Evolutionary conservation across 2,797 vertebrate species (phyloP).

Genomic region (Hydrolagus colliei): DNA sequence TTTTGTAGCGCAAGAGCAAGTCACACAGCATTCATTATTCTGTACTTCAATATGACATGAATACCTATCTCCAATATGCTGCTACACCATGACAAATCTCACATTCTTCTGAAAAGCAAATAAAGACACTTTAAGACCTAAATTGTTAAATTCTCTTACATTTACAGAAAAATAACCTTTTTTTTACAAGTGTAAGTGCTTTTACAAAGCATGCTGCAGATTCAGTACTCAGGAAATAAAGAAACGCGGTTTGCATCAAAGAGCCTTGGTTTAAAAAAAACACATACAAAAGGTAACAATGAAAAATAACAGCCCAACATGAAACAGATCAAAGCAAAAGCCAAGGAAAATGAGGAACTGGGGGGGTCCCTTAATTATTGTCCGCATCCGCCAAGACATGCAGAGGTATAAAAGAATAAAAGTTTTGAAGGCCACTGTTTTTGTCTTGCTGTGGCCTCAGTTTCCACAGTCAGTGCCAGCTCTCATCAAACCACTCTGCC

Average conservation of each 20-base stretch:
- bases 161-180: constrained; percentile 7
- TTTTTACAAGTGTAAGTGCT: background rate
- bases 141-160: background rate
- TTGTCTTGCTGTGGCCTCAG: constrained; percentile 61
- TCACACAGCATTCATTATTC: background rate
- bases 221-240: constrained; percentile 68
- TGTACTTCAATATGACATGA: background rate
- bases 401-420: constrained; percentile 58
- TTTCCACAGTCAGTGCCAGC: constrained; percentile 62
- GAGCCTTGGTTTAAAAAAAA: constrained; percentile 51
- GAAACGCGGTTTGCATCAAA: constrained; percentile 80
- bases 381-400: constrained; percentile 77
- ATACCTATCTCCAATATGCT: background rate
- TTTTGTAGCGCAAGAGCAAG: background rate
- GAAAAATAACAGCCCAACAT: constrained; percentile 70
- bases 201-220: constrained; percentile 2
- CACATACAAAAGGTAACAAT: constrained; percentile 56
- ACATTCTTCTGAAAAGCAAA: background rate
- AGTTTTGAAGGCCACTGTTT: constrained; percentile 74
- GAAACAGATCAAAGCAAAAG: constrained; percentile 82
- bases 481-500: constrained; percentile 57
- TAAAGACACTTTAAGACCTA: background rate
- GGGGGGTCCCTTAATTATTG: constrained; percentile 92
- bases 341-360: constrained; percentile 75
- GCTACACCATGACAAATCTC: background rate